Percentiles rank a stretch among this genome's conserved stretches.
These are phyloP conservation scores for Antheraea yamamai DNA, from an alignment of 2,888 invertebrate species.

Conservation along the genomic window DNA sequence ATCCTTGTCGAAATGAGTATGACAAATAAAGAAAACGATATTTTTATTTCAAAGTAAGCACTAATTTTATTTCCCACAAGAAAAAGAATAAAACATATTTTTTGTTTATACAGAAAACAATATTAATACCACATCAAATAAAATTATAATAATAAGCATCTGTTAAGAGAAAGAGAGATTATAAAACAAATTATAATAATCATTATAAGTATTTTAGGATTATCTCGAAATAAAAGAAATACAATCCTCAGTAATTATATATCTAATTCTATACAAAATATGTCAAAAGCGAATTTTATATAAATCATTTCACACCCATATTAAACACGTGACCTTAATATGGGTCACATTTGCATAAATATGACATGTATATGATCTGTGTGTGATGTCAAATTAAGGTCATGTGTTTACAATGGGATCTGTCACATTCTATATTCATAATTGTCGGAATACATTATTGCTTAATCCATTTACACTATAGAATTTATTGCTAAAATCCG, in stretches of 20 bases:
- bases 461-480: neutral
- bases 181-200: constrained; percentile 10
- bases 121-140: constrained; percentile 9
- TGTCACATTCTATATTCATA: neutral
- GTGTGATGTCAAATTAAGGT: neutral
- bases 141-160: constrained; percentile 10
- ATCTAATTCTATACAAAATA: constrained; percentile 3
- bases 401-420: neutral
- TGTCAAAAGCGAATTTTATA: constrained; percentile 7
- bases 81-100: constrained; percentile 3
- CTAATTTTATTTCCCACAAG: constrained; percentile 12
- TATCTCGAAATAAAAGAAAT: constrained; percentile 1
- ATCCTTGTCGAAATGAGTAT: neutral
- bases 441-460: constrained; percentile 6
- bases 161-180: constrained; percentile 4
- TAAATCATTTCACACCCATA: neutral
- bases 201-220: neutral
- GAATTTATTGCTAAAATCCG: neutral
- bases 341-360: neutral
- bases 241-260: neutral
- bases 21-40: neutral
- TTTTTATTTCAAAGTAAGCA: constrained; percentile 2
- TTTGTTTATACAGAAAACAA: constrained; percentile 10
- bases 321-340: neutral
- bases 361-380: neutral